phyloP scores from a whole-genome alignment of 2,888 invertebrate genomes.

The Scaeva pyrastri region DNA sequence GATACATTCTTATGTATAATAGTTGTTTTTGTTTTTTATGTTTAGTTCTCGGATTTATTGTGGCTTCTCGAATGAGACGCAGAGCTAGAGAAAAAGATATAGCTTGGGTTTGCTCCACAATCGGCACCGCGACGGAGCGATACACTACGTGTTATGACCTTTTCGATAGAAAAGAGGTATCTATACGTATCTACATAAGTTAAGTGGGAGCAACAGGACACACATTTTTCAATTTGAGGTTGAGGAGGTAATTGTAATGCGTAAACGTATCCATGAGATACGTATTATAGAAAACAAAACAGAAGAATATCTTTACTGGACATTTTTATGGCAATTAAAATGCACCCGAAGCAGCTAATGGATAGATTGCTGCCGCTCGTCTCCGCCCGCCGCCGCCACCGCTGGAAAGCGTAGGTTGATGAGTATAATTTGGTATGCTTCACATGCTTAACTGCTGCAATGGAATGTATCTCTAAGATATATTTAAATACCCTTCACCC shows the following conservation, averaged over 20 bases:
- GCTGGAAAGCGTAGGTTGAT: constrained; percentile 48
- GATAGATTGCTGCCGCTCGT: constrained; percentile 19
- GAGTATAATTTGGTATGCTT: constrained; percentile 69
- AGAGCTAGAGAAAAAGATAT: background rate
- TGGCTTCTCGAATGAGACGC: constrained; percentile 5
- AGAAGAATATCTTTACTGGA: constrained; percentile 26
- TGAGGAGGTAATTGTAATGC: constrained; percentile 75
- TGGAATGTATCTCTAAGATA: constrained; percentile 55
- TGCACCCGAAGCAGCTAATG: constrained; percentile 70
- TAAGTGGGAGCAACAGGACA: constrained; percentile 32
- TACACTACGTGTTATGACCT: constrained; percentile 73
- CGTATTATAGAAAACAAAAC: constrained; percentile 42
- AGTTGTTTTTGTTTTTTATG: background rate
- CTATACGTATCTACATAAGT: background rate
- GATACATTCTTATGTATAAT: constrained; percentile 41
- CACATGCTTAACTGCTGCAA: constrained; percentile 57
- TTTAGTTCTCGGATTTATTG: constrained; percentile 48
- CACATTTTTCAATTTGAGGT: constrained; percentile 27
- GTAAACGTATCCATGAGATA: constrained; percentile 65
- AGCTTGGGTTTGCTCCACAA: constrained; percentile 54
- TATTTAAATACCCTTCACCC: constrained; percentile 54
- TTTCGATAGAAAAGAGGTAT: constrained; percentile 45
- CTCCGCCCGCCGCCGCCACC: background rate
- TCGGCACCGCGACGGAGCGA: constrained; percentile 69
- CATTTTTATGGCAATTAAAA: constrained; percentile 74